Evolutionary conservation across 2,113 vertebrate genomes (phyloP).

Genomic region (Loxodonta africana): DNA sequence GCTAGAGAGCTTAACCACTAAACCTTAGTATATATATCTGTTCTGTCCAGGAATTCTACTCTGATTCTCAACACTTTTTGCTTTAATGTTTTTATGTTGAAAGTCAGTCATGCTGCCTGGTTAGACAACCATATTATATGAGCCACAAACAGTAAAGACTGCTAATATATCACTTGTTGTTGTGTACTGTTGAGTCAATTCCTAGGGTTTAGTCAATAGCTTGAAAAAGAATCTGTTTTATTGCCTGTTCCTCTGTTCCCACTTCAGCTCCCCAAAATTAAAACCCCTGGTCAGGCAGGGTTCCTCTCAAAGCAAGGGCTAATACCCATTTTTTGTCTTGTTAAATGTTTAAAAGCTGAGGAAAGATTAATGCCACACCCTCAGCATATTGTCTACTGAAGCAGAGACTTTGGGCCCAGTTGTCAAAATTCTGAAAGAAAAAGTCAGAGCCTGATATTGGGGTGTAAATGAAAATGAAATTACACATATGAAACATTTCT

Average conservation of each 20-base stretch:
- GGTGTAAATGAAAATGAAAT: constrained; percentile 23
- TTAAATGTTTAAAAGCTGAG: constrained; percentile 27
- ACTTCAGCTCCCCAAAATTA: background rate
- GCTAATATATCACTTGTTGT: background rate
- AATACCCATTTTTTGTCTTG: background rate
- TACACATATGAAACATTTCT: background rate
- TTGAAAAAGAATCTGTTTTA: background rate
- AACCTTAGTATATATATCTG: background rate
- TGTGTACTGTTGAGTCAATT: no score
- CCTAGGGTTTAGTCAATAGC: background rate
- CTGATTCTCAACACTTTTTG: background rate
- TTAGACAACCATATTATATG: background rate
- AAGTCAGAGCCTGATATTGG: background rate
- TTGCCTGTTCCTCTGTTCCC: background rate
- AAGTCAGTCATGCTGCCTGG: background rate
- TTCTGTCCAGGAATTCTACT: background rate
- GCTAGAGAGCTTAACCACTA: background rate
- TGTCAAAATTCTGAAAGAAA: constrained; percentile 40
- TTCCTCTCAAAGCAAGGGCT: background rate
- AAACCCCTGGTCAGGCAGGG: background rate
- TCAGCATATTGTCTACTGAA: background rate
- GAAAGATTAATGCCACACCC: background rate
- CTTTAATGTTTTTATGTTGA: constrained; percentile 25
- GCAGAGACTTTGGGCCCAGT: background rate
- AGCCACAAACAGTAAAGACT: background rate